Base-by-base conservation (phyloP, 2,113 vertebrate species). In the Orthonyx spaldingii region DNA sequence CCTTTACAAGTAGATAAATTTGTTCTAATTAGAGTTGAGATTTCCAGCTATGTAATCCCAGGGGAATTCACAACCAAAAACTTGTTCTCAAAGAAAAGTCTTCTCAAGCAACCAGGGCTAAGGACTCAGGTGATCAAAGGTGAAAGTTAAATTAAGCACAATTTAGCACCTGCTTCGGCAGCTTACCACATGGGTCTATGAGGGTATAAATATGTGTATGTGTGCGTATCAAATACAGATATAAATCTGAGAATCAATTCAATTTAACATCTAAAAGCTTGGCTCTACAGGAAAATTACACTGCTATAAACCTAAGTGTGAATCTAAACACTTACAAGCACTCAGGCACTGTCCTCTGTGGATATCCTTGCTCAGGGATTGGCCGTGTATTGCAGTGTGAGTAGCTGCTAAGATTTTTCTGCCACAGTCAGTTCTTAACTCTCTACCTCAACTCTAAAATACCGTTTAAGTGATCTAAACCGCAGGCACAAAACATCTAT, bases 1-100 rank as follows among this genome's bases (percentile, higher is more conserved):
- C 64, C 81, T 81, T 94, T 89, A 81, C 72, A 90, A 84, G 78
- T 4, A 78, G 68, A 71, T 37, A 78, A 16, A 50, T 89, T 70
- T 89, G 47, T 78, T 89, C 68, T 91, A 90, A 95, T 92, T 91
- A 55, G 71, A 85, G 33, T 16, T 63, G 52, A 84, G 72, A 77
- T 60, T 90, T 86, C 56, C 76, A 90, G 79, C 56, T 64, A 39
- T 0, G 0, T 35, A 93, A 52, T 79, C 85, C 72, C 83, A 68
- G 16, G 21, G 32, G 76, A 86, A 92, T 39, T 53, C 3, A 5
- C 44, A 92, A 60, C 27, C 47, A 56, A 90, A 79, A 89, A 23
- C 22, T n/a, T 76, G 16, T 41, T 84, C 39, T 72, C 1, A 0
- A 83, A 64, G 39, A 87, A 77, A 86, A 81, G 33, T 33, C 27